Evolutionary conservation across 23 tunicate species (phyloP).

Genomic region (Styela clava): DNA sequence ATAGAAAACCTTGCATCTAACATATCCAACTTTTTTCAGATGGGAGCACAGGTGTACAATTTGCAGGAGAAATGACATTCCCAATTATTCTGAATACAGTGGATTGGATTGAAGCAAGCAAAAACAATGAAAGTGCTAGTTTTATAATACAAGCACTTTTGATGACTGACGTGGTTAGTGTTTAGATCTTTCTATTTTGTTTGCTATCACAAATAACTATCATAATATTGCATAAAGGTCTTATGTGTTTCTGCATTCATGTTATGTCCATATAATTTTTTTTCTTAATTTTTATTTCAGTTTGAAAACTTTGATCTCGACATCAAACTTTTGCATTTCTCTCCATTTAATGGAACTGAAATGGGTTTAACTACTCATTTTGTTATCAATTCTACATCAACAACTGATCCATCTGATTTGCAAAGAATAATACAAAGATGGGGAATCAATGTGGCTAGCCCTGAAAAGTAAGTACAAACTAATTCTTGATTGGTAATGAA

Average conservation of each 20-base stretch:
- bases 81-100: background rate
- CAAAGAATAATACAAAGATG: background rate
- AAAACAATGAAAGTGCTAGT: conserved; percentile 5
- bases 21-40: no score
- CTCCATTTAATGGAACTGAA: background rate
- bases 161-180: background rate
- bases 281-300: background rate
- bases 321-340: background rate
- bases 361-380: background rate
- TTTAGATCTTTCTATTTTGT: no score
- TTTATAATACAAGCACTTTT: background rate
- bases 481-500: no score
- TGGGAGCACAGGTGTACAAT: background rate
- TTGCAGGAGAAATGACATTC: conserved; percentile 15
- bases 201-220: no score
- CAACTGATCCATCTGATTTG: background rate
- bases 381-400: background rate
- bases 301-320: background rate
- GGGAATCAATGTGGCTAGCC: background rate
- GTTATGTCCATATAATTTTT: no score
- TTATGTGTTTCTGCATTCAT: no score
- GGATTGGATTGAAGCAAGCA: conserved; percentile 10
- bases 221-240: no score
- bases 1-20: no score
- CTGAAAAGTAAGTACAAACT: no score